Base-by-base conservation (phyloP, 2,888 invertebrate genomes). In the Andrena bucephala region DNA sequence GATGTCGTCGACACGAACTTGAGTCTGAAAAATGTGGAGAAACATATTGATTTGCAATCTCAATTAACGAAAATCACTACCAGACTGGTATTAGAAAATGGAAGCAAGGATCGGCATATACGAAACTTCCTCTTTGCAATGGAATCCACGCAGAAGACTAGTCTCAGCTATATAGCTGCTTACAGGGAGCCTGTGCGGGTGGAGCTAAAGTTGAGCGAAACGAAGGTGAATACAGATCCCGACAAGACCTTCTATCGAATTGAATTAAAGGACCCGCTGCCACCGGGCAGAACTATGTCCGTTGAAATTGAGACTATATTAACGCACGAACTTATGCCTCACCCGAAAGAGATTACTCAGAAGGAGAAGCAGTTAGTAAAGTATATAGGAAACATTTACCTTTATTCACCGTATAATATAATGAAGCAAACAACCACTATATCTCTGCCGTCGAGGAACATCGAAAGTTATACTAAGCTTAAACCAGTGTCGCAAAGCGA, bases 321-420 rank as follows among this genome's bases (percentile, higher is more conserved):
- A 68, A 96, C 97, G 0, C 97, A 98, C 92, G 95, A 96, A 20
- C 94, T 99, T 36, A 93, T 94, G 42, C 98, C 99, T 0, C 97
- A 97, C 94, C 99, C 99, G 1, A 96, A 96, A 10, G 96, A 97
- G 88, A 99, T 99, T 81, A 95, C 96, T 0, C 99, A 99, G 94
- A 96, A 97, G 83, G 99, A 99, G 91, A 98, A 98, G 90, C 99
- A 99, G 92, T 95, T 98, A 85, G 98, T 99, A 0, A 96, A 97
- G 87, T 99, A 97, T 93, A 96, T 95, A 86, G 99, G 98, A 33
- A 98, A 97, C 92, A 95, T 97, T 77, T 97, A 98, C 92, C 95
- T 97, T 73, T 98, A 96, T 92, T 96, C 97, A 0, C 98, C 98
- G 0, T 99, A 99, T 94, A 93, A 95, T 77, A 97, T 98, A 0